phyloP scores from a whole-genome alignment of 2,888 invertebrate species.

The Disparrhopalites patrizii region DNA sequence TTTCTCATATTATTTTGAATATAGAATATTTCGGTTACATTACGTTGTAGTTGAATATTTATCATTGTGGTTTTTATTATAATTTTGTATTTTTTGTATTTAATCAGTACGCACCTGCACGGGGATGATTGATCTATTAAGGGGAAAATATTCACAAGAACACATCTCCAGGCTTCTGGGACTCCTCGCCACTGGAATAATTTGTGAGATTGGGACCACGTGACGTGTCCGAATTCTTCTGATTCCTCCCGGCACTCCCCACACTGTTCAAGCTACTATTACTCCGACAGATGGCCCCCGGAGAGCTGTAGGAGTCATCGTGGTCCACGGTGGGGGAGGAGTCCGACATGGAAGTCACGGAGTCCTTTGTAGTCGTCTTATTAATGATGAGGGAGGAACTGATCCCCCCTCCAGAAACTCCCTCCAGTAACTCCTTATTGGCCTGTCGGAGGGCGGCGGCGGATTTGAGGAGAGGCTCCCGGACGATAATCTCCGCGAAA shows the following conservation, averaged over 20 bases:
- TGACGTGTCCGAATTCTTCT: conserved; percentile 24
- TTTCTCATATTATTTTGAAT: too few relatives aligned
- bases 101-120: too few relatives aligned
- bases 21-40: too few relatives aligned
- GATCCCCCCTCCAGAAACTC: too few relatives aligned
- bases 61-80: too few relatives aligned
- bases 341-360: conserved; percentile 21
- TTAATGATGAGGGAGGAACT: background rate
- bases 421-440: too few relatives aligned
- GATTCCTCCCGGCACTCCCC: conserved; percentile 9
- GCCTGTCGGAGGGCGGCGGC: background rate
- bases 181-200: background rate
- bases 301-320: background rate
- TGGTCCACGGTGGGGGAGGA: conserved; percentile 10
- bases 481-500: conserved; percentile 9
- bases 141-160: background rate
- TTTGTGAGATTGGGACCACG: background rate
- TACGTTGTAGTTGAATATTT: too few relatives aligned
- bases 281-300: conserved; percentile 12
- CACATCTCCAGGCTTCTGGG: background rate
- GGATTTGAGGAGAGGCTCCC: background rate
- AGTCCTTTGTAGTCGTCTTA: conserved; percentile 9
- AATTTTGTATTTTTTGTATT: too few relatives aligned
- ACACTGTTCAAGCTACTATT: conserved; percentile 24
- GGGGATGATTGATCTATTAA: too few relatives aligned